Evolutionary conservation across 2,888 invertebrate genomes (phyloP).

Genomic region (Drymonia ruficornis): DNA sequence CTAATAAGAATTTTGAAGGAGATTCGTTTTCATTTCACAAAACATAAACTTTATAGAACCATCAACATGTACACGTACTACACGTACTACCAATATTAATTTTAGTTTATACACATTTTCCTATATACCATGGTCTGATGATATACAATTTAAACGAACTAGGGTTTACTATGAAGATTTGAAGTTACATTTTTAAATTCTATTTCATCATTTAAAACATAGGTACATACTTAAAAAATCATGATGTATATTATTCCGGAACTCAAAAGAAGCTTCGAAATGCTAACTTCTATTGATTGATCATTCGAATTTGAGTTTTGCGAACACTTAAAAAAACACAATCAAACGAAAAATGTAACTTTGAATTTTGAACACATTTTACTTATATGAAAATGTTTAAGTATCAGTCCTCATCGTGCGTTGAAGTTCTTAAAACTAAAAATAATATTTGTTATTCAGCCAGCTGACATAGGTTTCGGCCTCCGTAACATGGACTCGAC

Average conservation of each 20-base stretch:
- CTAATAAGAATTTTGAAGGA: background rate
- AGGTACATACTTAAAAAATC: too few species aligned
- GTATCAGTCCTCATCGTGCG: too few species aligned
- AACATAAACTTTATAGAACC: background rate
- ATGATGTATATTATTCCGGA: too few species aligned
- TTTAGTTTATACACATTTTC: background rate
- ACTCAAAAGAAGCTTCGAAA: background rate
- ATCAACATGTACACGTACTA: background rate
- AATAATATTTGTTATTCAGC: conserved; percentile 67
- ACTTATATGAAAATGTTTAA: too few species aligned
- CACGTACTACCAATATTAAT: background rate
- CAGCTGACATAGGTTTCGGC: conserved; percentile 75
- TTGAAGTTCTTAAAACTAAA: conserved; percentile 28
- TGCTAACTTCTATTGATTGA: background rate
- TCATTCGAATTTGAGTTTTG: too few species aligned
- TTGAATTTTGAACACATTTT: background rate
- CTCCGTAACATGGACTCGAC: conserved; percentile 75
- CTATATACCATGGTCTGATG: background rate
- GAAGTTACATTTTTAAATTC: background rate
- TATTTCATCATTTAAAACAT: too few species aligned
- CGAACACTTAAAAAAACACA: too few species aligned
- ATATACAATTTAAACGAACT: background rate
- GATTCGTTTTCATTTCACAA: background rate
- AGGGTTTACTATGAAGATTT: background rate
- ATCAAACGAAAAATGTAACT: conserved; percentile 6